phyloP scores from a whole-genome alignment of 2,888 invertebrate genomes.

The Acanthoscelides obtectus region DNA sequence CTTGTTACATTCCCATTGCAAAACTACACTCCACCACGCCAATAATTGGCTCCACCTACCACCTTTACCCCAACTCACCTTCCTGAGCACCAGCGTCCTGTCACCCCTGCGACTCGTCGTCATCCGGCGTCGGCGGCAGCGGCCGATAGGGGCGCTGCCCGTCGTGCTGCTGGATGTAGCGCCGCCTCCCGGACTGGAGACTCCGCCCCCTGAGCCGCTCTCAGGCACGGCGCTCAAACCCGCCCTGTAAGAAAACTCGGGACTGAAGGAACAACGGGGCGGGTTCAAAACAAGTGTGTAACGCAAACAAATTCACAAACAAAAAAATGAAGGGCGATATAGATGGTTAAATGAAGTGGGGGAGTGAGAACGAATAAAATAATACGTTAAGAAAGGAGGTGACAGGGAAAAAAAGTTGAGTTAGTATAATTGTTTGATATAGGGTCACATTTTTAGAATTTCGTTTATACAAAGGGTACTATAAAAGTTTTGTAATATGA shows the following conservation, averaged over 20 bases:
- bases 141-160: slow-evolving; percentile 87
- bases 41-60: neutral
- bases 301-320: slow-evolving; percentile 19
- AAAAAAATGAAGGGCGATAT: slow-evolving; percentile 16
- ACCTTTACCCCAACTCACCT: slow-evolving; percentile 63
- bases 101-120: slow-evolving; percentile 73
- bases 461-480: no score
- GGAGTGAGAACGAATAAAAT: slow-evolving; percentile 4
- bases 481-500: no score
- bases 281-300: no score
- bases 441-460: no score
- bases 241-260: slow-evolving; percentile 78
- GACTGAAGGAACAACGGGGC: slow-evolving; percentile 59
- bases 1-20: no score
- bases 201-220: slow-evolving; percentile 46
- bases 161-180: slow-evolving; percentile 36
- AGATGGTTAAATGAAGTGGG: slow-evolving; percentile 7
- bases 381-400: neutral
- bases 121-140: slow-evolving; percentile 91
- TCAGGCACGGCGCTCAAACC: slow-evolving; percentile 62
- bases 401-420: slow-evolving; percentile 1
- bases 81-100: slow-evolving; percentile 86
- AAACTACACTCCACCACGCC: no score
- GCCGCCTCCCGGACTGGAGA: slow-evolving; percentile 47
- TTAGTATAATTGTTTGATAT: neutral